Percentiles rank a stretch among this genome's conserved stretches.
phyloP scores from a whole-genome alignment of 2,888 invertebrate species.

The Melieria picta region DNA sequence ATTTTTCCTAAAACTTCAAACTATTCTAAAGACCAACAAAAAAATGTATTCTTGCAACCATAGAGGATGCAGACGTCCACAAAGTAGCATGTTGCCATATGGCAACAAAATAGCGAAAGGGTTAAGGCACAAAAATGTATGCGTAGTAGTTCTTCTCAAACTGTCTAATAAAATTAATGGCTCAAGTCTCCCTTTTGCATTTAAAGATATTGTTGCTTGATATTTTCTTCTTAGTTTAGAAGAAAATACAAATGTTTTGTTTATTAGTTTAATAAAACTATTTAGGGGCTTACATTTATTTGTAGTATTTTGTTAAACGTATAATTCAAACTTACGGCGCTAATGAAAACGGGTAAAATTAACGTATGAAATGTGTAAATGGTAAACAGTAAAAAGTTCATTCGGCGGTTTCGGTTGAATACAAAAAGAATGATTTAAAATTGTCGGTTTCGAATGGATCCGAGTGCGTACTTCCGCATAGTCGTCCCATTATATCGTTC shows the following conservation, averaged over 20 bases:
- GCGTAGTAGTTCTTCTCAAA: too few species aligned
- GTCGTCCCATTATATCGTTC: neutral
- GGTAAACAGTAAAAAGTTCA: conserved; percentile 39
- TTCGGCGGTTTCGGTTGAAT: conserved; percentile 39
- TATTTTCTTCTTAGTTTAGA: conserved; percentile 25
- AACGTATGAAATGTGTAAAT: conserved; percentile 26
- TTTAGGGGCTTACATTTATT: conserved; percentile 27
- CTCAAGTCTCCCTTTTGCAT: neutral
- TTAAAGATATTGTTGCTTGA: conserved; percentile 3
- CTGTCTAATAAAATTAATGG: too few species aligned
- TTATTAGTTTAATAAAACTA: conserved; percentile 30
- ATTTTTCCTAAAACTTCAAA: too few species aligned
- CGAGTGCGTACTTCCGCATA: neutral
- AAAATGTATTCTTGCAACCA: too few species aligned
- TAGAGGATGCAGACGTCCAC: too few species aligned
- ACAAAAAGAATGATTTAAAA: conserved; percentile 33
- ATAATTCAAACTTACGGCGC: conserved; percentile 29
- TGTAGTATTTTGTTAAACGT: conserved; percentile 25
- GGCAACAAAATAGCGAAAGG: too few species aligned
- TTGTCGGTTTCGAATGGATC: conserved; percentile 27
- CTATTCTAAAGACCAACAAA: too few species aligned
- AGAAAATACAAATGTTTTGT: conserved; percentile 33
- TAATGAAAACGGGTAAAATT: conserved; percentile 24
- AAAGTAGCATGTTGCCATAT: too few species aligned
- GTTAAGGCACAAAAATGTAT: neutral